Percentiles rank a stretch among this genome's conserved stretches.
These are phyloP conservation scores for Sylvia atricapilla DNA, from an alignment of 2,113 vertebrate genomes.

Conservation along the genomic window DNA sequence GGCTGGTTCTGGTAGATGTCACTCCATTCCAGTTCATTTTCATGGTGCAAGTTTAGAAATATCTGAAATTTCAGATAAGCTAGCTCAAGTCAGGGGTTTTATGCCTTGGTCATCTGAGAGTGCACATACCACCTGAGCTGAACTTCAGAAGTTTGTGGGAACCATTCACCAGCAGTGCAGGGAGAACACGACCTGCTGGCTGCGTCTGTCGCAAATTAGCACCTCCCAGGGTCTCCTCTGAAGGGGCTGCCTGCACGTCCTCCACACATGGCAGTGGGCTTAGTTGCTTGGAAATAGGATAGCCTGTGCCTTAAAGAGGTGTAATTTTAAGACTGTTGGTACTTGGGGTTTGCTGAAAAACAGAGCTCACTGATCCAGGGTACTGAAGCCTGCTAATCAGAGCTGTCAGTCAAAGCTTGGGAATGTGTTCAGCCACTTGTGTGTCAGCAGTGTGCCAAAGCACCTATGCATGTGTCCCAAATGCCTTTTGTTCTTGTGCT, in stretches of 20 bases:
- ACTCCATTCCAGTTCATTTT: neutral
- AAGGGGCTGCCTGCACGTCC: neutral
- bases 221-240: neutral
- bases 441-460: neutral
- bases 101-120: neutral
- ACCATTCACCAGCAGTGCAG: neutral
- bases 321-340: neutral
- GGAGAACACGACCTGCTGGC: neutral
- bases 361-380: neutral
- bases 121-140: neutral
- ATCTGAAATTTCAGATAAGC: neutral
- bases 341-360: neutral
- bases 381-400: neutral
- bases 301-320: neutral
- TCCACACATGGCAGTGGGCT: neutral
- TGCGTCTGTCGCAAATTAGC: neutral
- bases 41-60: neutral
- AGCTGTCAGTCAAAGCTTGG: neutral
- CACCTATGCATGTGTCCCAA: neutral
- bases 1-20: neutral
- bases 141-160: neutral
- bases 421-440: neutral
- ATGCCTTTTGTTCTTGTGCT: neutral
- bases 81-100: neutral
- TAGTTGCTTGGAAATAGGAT: neutral